phyloP scores from a whole-genome alignment of 1,140 invertebrate species.

The Harpegnathos saltator region DNA sequence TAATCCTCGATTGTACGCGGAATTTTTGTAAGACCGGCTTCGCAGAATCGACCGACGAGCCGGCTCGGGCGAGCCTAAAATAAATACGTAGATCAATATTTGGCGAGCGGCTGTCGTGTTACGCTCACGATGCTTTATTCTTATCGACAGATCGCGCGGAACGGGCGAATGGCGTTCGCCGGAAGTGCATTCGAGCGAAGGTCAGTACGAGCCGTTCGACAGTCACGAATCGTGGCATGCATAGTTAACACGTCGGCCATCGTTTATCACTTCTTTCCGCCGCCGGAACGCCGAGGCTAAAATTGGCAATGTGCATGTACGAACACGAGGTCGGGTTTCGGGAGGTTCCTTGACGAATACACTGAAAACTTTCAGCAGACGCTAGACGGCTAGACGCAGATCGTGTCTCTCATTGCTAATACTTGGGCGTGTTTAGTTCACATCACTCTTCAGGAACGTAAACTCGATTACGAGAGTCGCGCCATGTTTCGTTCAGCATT shows the following conservation, averaged over 20 bases:
- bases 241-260: constrained; percentile 37
- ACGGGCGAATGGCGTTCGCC: constrained; percentile 13
- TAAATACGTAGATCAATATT: constrained; percentile 52
- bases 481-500: background rate
- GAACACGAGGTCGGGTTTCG: no score
- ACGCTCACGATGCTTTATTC: constrained; percentile 41
- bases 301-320: constrained; percentile 9
- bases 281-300: constrained; percentile 7
- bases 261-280: constrained; percentile 30
- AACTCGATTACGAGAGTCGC: background rate
- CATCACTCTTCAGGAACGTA: background rate
- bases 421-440: background rate
- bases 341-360: background rate
- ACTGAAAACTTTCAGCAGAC: background rate
- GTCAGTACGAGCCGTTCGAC: constrained; percentile 24
- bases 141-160: constrained; percentile 52
- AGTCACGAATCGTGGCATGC: constrained; percentile 36
- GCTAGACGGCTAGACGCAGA: background rate
- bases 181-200: constrained; percentile 44
- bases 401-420: no score
- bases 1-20: background rate
- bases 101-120: constrained; percentile 17
- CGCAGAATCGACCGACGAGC: background rate
- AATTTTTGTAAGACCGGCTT: background rate
- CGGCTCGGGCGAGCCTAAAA: constrained; percentile 20